Evolutionary conservation across 2,113 vertebrate genomes (phyloP), one percentile per base, ranked within the genome.

Genomic region (Myodes glareolus): DNA sequence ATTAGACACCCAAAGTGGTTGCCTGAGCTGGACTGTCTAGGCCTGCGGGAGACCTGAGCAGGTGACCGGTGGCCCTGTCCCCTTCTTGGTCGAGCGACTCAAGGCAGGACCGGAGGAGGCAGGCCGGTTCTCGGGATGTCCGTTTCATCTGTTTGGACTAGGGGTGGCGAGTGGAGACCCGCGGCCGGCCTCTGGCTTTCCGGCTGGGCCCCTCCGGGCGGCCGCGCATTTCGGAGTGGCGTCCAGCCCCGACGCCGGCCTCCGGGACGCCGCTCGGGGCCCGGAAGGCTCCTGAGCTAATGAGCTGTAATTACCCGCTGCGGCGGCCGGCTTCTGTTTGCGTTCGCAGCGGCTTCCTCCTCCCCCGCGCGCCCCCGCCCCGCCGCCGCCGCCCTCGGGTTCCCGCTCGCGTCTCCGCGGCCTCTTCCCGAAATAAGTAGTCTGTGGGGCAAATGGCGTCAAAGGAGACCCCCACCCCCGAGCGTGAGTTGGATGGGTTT

Each of bases 221-320:
- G 21, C 94, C 10, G 0, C 29, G 70, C 13, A 67, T 50, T 72
- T 68, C 52, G 0, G 93, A 88, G 92, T 39, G 16, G 70, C 87
- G 82, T 86, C 42, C 36, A 33, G 75, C 58, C 78, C 81, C 45
- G 93, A 95, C 96, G 95, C 97, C 17, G 78, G 73, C 94, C 93
- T 93, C 55, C 25, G 0, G 36, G 96, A 85, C 92, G 91, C 93
- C 0, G 87, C 92, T 75, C 65, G 1, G 17, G 31, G 80, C 27
- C 42, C n/a, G 75, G 27, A 85, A 92, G 17, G 92, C 92, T 89
- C 75, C 63, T 4, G 90, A 27, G 89, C 88, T 96, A 90, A 96
- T 97, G 80, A 96, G 96, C 90, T 92, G 94, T 97, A 95, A 97
- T 97, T 95, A 95, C 90, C 90, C 77, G 47, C 92, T 47, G 92